Evolutionary conservation across 2,113 vertebrate species (phyloP), one percentile per base, ranked within the genome.

Genomic region (Amia ocellicauda): DNA sequence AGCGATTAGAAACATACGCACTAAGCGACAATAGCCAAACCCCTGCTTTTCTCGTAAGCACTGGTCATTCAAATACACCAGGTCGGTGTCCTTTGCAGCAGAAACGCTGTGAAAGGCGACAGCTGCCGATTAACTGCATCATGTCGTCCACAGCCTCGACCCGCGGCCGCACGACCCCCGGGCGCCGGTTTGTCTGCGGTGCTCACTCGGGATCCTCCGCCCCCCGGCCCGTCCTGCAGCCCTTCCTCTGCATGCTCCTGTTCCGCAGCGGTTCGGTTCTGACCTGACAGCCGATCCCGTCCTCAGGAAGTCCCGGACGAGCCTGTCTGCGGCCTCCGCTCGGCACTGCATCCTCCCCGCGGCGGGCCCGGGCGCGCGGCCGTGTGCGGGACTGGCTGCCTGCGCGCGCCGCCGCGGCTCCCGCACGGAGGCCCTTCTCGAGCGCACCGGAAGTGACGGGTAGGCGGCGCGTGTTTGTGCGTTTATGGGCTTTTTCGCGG

Each of bases 201-300:
- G 20, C 55, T 58, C 43, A 31, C 43, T 45, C 17, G 14, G 24
- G 20, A 23, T 24, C 22, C 17, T n/a, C 17, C 42, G 62, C 52
- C 27, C 10, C 10, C 24, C 20, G 27, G 8, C 9, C 5, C 11
- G 5, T 36, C 24, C 27, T 28, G 26, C 13, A 10, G n/a, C 5
- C 23, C 2, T 27, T 47, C 13, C 27, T 11, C 11, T n/a, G 19
- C n/a, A 2, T 3, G 13, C 3, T 10, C 22, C 20, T 28, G 23
- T 29, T 49, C 41, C 20, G n/a, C 68, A 68, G 13, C 11, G 27
- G 16, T 22, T 41, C 24, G 63, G 29, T 43, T 61, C 89, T 81
- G 79, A 93, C 93, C 92, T 91, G 82, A 83, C 80, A 8, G 81
- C 60, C 5, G 79, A 68, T 60, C 89, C 88, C 5, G 85, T 80